Evolutionary conservation across 2,888 invertebrate genomes (phyloP).

Genomic region (Chloroclysta siterata): DNA sequence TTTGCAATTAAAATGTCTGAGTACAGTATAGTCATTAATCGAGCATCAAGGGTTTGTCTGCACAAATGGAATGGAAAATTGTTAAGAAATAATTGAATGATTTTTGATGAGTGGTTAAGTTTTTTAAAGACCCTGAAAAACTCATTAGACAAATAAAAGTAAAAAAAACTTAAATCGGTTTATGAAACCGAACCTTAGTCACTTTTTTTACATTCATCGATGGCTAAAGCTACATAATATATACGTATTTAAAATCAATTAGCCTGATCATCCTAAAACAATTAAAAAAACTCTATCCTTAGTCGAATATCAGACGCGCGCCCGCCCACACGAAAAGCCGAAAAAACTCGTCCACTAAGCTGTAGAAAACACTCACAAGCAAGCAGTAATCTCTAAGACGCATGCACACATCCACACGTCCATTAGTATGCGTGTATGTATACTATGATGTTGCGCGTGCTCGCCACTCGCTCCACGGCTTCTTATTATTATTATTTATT

Average conservation of each 20-base stretch:
- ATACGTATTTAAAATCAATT: conserved; percentile 57
- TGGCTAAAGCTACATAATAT: conserved; percentile 7
- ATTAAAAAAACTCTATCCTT: conserved; percentile 74
- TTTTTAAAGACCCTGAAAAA: conserved; percentile 2
- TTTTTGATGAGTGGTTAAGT: background rate
- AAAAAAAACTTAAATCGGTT: background rate
- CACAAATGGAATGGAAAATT: background rate
- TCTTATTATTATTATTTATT: conserved; percentile 85
- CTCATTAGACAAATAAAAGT: conserved; percentile 13
- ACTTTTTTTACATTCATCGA: conserved; percentile 3
- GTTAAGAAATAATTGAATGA: no score
- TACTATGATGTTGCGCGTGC: conserved; percentile 74
- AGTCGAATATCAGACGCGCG: conserved; percentile 74
- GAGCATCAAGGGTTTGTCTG: conserved; percentile 9
- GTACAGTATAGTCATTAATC: conserved; percentile 9
- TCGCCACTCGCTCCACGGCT: conserved; percentile 83
- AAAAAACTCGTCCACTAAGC: conserved; percentile 68
- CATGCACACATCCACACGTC: conserved; percentile 60
- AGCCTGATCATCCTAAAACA: conserved; percentile 66
- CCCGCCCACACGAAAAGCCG: conserved; percentile 77
- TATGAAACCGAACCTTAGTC: conserved; percentile 2
- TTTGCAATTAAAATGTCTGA: conserved; percentile 10
- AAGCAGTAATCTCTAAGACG: conserved; percentile 41
- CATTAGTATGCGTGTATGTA: conserved; percentile 75
- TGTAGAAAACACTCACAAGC: conserved; percentile 48